Base-by-base conservation (phyloP, 1,140 invertebrate genomes). In the Watersipora subatra region DNA sequence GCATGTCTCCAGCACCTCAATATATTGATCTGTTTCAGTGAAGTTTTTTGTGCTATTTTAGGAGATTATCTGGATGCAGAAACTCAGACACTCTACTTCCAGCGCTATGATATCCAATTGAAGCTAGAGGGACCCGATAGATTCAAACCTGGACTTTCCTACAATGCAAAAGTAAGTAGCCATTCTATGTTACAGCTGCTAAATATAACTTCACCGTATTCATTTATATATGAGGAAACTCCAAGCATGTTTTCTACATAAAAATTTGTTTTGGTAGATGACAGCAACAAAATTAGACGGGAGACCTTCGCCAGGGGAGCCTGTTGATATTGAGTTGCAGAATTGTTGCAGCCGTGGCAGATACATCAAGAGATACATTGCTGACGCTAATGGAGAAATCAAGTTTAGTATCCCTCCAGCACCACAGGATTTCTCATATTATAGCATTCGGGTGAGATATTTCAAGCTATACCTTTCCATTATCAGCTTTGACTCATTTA, bases 141-240 rank as follows among this genome's bases (percentile, higher is more conserved):
- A 67, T 85, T 87, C 67, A 86, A 86, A 67, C 83, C 85, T 0
- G 84, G 84, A 28, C 74, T 87, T 55, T 86, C 86, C 0, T 86
- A 86, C 69, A 83, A 84, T 69, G 82, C 86, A 66, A 86, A 86
- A 76, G 84, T 85, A 15, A 26, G 57, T 25, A 55, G 7, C 20
- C 17, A n/a, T n/a, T n/a, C n/a, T n/a, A n/a, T n/a, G n/a, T n/a
- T n/a, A n/a, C n/a, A n/a, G n/a, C n/a, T n/a, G n/a, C n/a, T n/a
- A n/a, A n/a, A n/a, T n/a, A n/a, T n/a, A n/a, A n/a, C n/a, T n/a
- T n/a, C n/a, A n/a, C n/a, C n/a, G n/a, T n/a, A n/a, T n/a, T n/a
- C n/a, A n/a, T n/a, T n/a, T n/a, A n/a, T n/a, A n/a, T n/a, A n/a
- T n/a, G n/a, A n/a, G n/a, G n/a, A n/a, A n/a, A n/a, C n/a, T n/a